phyloP scores from a whole-genome alignment of 30 jellyfish, hydroid and myxozoan species.

The Pelagia noctiluca region DNA sequence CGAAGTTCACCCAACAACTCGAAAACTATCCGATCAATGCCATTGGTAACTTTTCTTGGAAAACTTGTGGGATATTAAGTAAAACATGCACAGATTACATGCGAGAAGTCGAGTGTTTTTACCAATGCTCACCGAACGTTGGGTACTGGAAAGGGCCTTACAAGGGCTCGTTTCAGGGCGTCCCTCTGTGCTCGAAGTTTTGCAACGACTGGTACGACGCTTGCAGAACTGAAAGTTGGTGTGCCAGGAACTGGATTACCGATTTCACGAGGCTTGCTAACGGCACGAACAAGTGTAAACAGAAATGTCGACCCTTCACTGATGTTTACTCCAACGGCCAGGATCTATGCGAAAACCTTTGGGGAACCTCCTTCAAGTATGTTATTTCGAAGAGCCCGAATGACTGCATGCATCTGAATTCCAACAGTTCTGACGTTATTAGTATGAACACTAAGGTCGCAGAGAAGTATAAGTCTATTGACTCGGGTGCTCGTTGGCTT shows the following conservation, averaged over 20 bases:
- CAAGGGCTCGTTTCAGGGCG: constrained; percentile 76
- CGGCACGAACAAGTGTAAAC: constrained; percentile 67
- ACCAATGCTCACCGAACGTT: constrained; percentile 86
- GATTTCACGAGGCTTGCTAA: constrained; percentile 15
- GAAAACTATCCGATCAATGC: constrained; percentile 34
- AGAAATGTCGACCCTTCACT: constrained; percentile 42
- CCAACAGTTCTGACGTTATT: constrained; percentile 3
- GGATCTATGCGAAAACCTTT: constrained; percentile 75
- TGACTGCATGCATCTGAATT: constrained; percentile 75
- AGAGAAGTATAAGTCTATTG: constrained; percentile 40
- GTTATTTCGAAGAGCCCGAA: constrained; percentile 23
- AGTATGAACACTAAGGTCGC: constrained; percentile 35
- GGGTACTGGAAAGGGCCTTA: constrained; percentile 81
- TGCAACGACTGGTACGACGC: constrained; percentile 90
- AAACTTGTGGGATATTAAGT: constrained; percentile 38
- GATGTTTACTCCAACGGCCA: constrained; percentile 58
- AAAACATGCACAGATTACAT: constrained; percentile 56
- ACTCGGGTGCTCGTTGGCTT: too few relatives aligned
- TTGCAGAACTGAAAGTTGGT: constrained; percentile 59
- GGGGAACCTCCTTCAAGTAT: constrained; percentile 82
- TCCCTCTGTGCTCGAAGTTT: constrained; percentile 66
- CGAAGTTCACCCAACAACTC: constrained; percentile 68
- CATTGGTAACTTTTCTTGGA: constrained; percentile 84
- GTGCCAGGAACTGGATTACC: constrained; percentile 83
- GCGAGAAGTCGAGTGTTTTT: constrained; percentile 78